Evolutionary conservation across 1,140 invertebrate genomes (phyloP).

Genomic region (Saccostrea glomerata): DNA sequence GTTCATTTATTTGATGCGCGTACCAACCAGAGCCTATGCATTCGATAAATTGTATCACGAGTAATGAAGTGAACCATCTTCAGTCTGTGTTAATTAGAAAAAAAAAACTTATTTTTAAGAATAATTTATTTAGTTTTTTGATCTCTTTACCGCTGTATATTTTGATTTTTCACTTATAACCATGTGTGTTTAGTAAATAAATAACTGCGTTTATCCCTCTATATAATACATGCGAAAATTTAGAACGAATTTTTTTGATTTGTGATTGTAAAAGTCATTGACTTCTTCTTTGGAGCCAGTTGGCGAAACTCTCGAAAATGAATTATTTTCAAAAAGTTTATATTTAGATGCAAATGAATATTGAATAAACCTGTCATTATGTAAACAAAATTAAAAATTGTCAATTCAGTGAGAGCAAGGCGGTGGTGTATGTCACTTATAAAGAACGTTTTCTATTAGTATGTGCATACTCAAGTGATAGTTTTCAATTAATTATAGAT

Average conservation of each 20-base stretch:
- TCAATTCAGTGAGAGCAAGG: neutral
- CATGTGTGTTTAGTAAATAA: neutral
- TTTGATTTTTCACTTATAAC: neutral
- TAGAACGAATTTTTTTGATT: neutral
- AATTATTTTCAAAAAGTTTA: neutral
- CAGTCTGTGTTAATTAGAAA: neutral
- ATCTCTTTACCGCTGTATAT: neutral
- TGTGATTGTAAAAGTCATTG: neutral
- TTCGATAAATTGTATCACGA: neutral
- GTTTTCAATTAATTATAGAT: neutral
- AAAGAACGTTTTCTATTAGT: neutral
- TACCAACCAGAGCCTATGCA: slow-evolving; percentile 13
- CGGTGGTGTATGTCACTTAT: neutral
- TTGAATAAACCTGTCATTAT: neutral
- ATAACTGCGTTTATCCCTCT: neutral
- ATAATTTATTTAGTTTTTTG: neutral
- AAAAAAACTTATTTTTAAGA: neutral
- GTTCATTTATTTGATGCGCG: neutral
- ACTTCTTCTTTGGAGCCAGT: neutral
- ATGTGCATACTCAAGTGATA: neutral
- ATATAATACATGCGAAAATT: neutral
- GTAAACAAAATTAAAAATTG: slow-evolving; percentile 7
- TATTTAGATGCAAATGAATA: neutral
- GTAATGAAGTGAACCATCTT: slow-evolving; percentile 3
- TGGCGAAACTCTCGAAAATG: slow-evolving; percentile 3